Base-by-base conservation (phyloP, 2,113 vertebrate species). In the Alosa alosa region DNA sequence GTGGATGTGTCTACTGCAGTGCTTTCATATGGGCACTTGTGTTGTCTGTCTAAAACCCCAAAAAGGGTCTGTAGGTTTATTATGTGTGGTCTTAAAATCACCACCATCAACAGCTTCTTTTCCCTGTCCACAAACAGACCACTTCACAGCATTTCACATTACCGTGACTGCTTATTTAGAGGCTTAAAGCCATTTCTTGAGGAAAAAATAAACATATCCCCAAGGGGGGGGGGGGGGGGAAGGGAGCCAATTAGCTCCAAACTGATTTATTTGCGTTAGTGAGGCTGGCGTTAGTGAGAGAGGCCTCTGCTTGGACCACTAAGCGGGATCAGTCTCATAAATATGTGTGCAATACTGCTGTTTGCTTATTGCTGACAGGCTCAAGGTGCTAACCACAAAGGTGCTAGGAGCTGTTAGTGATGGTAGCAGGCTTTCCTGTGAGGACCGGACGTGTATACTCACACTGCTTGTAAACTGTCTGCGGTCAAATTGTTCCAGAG, bases 401-500 rank as follows among this genome's bases (percentile, higher is more conserved):
- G 8, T n/a, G 47, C 22, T 64, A 44, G 0, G 41, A 44, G 20
- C 6, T 4, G 3, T 20, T 64, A 57, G 60, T 64, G 20, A 31
- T 0, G 2, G 64, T 72, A 6, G n/a, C 6, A 25, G n/a, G 64
- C 6, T 72, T 72, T 36, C 10, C 64, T 72, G 64, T 31, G 31
- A 36, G 6, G n/a, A 31, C 1, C 25, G 64, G 25, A 72, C 8
- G 64, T n/a, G 60, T 6, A 10, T 36, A 96, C 97, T 97, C 94
- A 99, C 97, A 93, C 96, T 87, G 93, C 90, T 94, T 97, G 97
- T 86, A 99, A 96, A 93, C 93, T 96, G 89, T 99, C 97, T 55
- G 96, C 97, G 1, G 97, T 99, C 92, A 99, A 95, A 83, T 97
- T 99, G 94, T 98, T 99, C 98, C 98, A 99, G 91, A 98, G 96